These are phyloP conservation scores for Austrofundulus limnaeus DNA, from an alignment of 2,113 vertebrate species.

Conservation along the genomic window DNA sequence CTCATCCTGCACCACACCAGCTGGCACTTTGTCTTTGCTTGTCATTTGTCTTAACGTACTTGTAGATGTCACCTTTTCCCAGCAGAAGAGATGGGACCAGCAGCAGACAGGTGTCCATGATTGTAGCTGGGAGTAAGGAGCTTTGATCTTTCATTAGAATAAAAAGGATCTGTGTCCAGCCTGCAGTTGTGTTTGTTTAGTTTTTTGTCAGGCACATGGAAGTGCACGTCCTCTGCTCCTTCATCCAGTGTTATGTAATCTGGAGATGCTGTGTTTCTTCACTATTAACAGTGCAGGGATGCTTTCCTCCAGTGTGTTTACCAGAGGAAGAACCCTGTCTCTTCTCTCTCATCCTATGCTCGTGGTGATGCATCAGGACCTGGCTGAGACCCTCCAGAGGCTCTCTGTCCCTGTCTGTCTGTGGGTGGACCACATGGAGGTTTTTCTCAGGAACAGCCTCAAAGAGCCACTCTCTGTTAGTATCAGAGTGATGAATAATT, in stretches of 20 bases:
- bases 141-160: background rate
- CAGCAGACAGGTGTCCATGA: too few relatives aligned
- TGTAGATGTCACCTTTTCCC: background rate
- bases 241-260: conserved; percentile 55
- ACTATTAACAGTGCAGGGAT: conserved; percentile 32
- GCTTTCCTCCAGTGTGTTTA: conserved; percentile 44
- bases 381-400: conserved; percentile 34
- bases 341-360: conserved; percentile 19
- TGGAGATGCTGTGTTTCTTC: conserved; percentile 19
- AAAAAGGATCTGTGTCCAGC: conserved; percentile 1
- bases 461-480: conserved; percentile 9
- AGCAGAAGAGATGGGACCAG: background rate
- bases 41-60: background rate
- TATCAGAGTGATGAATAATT: background rate
- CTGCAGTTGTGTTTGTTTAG: conserved; percentile 21
- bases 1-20: too few relatives aligned
- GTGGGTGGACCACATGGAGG: conserved; percentile 58
- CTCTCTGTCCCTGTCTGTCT: conserved; percentile 36
- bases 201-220: conserved; percentile 11
- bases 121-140: too few relatives aligned
- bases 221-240: conserved; percentile 16
- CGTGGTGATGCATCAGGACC: conserved; percentile 40
- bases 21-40: too few relatives aligned
- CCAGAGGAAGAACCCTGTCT: conserved; percentile 54
- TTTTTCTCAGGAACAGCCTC: conserved; percentile 29